These are phyloP conservation scores for Morpho achilles DNA, from an alignment of 2,888 invertebrate genomes.

Conservation along the genomic window DNA sequence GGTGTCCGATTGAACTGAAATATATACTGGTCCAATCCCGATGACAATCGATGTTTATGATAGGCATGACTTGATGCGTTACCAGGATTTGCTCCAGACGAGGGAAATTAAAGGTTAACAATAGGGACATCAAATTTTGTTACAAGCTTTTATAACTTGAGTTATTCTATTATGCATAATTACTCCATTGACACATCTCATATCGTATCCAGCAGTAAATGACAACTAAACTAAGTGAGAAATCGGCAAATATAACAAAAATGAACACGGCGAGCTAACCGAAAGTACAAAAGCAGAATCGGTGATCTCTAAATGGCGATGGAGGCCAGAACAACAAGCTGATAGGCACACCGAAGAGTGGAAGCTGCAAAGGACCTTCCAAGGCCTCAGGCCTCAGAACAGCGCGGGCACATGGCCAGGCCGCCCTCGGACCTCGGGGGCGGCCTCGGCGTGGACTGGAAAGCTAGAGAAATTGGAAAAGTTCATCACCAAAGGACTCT, in stretches of 20 bases:
- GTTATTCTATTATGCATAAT: too few relatives aligned
- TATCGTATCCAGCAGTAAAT: conserved; percentile 17
- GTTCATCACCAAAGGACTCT: conserved; percentile 62
- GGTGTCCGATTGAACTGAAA: too few relatives aligned
- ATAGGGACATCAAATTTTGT: neutral
- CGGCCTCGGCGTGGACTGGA: conserved; percentile 22
- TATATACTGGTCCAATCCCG: too few relatives aligned
- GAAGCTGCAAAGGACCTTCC: conserved; percentile 66
- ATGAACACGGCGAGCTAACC: conserved; percentile 41
- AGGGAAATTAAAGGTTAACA: too few relatives aligned
- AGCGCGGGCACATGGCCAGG: conserved; percentile 69
- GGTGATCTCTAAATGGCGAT: conserved; percentile 77
- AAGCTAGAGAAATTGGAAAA: conserved; percentile 31
- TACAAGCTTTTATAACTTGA: too few relatives aligned
- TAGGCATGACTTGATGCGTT: too few relatives aligned
- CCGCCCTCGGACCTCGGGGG: conserved; percentile 65
- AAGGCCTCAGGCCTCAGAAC: conserved; percentile 43
- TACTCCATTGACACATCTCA: conserved; percentile 43
- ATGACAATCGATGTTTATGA: too few relatives aligned
- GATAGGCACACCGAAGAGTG: conserved; percentile 66
- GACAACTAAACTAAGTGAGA: conserved; percentile 15
- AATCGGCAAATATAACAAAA: conserved; percentile 10
- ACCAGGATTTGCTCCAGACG: too few relatives aligned
- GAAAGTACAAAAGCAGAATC: conserved; percentile 44
- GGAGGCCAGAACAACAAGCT: conserved; percentile 61